Evolutionary conservation across 1,140 invertebrate species (phyloP).

Genomic region (Antheraea mylitta): DNA sequence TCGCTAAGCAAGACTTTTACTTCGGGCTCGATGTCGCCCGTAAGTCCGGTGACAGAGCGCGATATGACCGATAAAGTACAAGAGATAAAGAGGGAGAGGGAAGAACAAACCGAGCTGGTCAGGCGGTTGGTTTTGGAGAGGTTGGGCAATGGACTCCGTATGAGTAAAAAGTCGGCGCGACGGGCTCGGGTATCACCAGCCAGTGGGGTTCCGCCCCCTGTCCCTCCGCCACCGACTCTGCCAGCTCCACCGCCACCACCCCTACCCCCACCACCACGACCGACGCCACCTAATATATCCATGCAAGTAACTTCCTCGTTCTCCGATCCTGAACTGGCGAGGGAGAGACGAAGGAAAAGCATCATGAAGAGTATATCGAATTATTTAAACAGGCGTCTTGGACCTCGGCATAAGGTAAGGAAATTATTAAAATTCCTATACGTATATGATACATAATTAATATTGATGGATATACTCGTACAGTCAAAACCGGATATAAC

Average conservation of each 20-base stretch:
- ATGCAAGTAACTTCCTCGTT: slow-evolving; percentile 58
- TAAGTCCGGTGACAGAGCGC: slow-evolving; percentile 32
- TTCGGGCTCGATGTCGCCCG: slow-evolving; percentile 44
- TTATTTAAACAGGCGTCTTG: slow-evolving; percentile 81
- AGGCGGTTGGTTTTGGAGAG: slow-evolving; percentile 55
- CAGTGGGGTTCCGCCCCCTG: slow-evolving; percentile 36
- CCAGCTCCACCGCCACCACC: slow-evolving; percentile 29
- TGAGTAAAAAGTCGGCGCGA: slow-evolving; percentile 38
- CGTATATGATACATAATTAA: neutral
- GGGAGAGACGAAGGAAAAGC: slow-evolving; percentile 84
- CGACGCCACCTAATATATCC: slow-evolving; percentile 30
- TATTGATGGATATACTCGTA: too few species aligned
- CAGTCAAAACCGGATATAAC: too few species aligned
- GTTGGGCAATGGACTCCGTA: slow-evolving; percentile 40
- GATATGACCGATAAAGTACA: slow-evolving; percentile 55
- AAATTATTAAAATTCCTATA: neutral
- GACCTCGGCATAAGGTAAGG: slow-evolving; percentile 63
- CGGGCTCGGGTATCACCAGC: slow-evolving; percentile 34
- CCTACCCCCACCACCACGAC: slow-evolving; percentile 20
- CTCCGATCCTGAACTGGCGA: slow-evolving; percentile 81
- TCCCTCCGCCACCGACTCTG: slow-evolving; percentile 25
- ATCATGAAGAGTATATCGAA: slow-evolving; percentile 91
- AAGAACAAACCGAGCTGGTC: slow-evolving; percentile 66
- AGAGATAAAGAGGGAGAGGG: slow-evolving; percentile 58
- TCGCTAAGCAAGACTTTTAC: slow-evolving; percentile 40